Base-by-base conservation (phyloP, 2,888 invertebrate species). In the Cremastinae sp. region DNA sequence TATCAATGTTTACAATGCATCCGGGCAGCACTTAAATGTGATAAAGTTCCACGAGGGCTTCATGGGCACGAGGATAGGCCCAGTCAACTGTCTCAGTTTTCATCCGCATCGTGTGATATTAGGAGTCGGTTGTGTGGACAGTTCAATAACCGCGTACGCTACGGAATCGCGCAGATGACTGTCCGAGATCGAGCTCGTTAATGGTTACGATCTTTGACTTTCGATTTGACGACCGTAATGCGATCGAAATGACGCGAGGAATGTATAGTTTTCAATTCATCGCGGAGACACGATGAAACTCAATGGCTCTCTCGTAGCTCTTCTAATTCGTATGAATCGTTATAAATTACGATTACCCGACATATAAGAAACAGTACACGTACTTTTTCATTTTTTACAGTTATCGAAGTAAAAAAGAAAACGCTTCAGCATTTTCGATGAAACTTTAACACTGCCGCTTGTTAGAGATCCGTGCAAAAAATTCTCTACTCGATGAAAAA, bases 1-100 rank as follows among this genome's bases (percentile, higher is more conserved):
- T 90, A 95, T 97, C 83, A 94, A 93, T 84, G 92, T 96, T 66
- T 95, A 94, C 90, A 94, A 94, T 85, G 91, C 94, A 82, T 92
- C 92, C 80, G 97, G 97, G 51, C 90, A 92, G 18, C 90, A 92
- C 51, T 91, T 97, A 73, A 96, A 95, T 90, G 93, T 94, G 2
- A 94, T 98, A 87, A 95, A 95, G 88, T 95, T 95, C 89, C 96
- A 97, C 90, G 97, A 98, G 88, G 97, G 98, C 66, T 97, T 98
- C 91, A 95, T 96, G 93, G 94, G 94, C 75, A 92, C 92, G 12
- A 93, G 96, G 87, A 96, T 96, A 83, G 96, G 96, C 14, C 95
- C 97, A 51, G 95, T 97, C 75, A 94, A 94, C 82, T 97, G 96
- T 88, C 91, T 98, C 84, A 94, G 95, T 80, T 98, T 97, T 91